phyloP scores from a whole-genome alignment of 2,888 invertebrate species.

The Lymantria dispar region DNA sequence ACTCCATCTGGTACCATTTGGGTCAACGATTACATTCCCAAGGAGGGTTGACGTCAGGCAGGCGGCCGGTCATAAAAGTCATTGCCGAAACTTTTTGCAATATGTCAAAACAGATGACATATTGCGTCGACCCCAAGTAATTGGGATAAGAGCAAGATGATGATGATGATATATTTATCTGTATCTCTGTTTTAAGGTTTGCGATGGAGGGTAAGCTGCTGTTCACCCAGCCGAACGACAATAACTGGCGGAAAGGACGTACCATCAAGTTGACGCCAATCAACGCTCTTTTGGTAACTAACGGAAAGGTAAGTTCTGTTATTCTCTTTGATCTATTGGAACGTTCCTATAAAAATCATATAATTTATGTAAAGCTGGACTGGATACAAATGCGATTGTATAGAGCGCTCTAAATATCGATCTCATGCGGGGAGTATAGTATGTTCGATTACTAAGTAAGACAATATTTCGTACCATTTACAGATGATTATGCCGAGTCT shows the following conservation, averaged over 20 bases:
- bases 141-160: no score
- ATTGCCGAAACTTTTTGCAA: no score
- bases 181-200: conserved; percentile 78
- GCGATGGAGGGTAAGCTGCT: conserved; percentile 94
- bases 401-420: not conserved
- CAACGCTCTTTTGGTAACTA: conserved; percentile 94
- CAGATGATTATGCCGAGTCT: not conserved
- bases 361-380: not conserved
- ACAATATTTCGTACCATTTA: not conserved
- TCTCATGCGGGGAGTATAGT: not conserved
- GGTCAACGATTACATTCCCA: no score
- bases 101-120: no score
- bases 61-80: no score
- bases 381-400: not conserved
- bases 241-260: conserved; percentile 94
- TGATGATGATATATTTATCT: no score
- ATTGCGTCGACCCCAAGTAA: no score
- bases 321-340: conserved; percentile 13
- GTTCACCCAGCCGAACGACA: conserved; percentile 94
- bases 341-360: no score
- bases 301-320: conserved; percentile 89
- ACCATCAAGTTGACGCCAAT: conserved; percentile 94
- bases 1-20: no score
- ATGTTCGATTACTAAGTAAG: not conserved
- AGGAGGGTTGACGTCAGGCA: no score